These are phyloP conservation scores for Bolinopsis microptera DNA, from an alignment of 37 sponge, comb jelly and placozoan genomes.

Conservation along the genomic window DNA sequence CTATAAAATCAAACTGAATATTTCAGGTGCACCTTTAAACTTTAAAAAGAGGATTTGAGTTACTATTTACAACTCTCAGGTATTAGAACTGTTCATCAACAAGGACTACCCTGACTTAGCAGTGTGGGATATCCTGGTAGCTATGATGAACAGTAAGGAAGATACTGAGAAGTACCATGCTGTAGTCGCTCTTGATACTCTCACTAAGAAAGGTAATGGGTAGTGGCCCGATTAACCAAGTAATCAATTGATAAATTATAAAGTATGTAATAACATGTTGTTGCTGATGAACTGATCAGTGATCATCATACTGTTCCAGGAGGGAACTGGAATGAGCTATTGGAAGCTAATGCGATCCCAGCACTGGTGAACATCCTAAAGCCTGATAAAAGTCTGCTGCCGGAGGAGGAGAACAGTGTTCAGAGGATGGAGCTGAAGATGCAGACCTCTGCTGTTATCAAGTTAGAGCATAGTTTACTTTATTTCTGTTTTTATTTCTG, in stretches of 20 bases:
- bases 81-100: conserved; percentile 29
- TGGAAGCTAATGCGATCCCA: conserved; percentile 1
- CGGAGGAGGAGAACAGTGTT: conserved; percentile 64
- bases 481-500: too few relatives aligned
- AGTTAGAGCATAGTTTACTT: too few relatives aligned
- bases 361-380: conserved; percentile 47
- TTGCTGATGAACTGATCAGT: too few relatives aligned
- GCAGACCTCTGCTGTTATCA: conserved; percentile 58
- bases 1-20: too few relatives aligned
- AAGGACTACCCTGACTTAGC: conserved; percentile 46
- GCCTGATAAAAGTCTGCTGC: conserved; percentile 9
- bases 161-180: conserved; percentile 29
- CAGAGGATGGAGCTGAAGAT: conserved; percentile 42
- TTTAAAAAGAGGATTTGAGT: too few relatives aligned
- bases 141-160: conserved; percentile 9
- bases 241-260: too few relatives aligned
- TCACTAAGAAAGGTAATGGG: conserved; percentile 38
- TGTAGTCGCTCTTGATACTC: conserved; percentile 37
- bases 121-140: conserved; percentile 51
- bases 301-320: too few relatives aligned
- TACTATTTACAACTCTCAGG: too few relatives aligned
- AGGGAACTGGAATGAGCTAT: conserved; percentile 30
- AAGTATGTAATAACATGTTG: too few relatives aligned
- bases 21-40: too few relatives aligned
- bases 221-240: too few relatives aligned